Percentiles rank a stretch among this genome's conserved stretches.
These are phyloP conservation scores for Pachyuromys duprasi DNA, from an alignment of 2,797 vertebrate genomes.

Conservation along the genomic window DNA sequence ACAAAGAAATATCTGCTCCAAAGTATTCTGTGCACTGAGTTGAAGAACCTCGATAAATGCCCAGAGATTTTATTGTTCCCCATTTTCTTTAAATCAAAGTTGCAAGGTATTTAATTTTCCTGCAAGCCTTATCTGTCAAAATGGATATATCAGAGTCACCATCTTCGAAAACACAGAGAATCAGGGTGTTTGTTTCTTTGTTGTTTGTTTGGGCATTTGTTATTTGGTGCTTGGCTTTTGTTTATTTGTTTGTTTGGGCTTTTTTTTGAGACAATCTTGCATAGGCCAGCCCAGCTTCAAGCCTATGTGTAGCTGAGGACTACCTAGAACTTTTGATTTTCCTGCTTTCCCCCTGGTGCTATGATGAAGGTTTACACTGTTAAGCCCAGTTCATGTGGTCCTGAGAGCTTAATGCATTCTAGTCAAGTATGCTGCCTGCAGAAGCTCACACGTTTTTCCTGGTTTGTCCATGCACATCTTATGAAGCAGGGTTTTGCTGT, in stretches of 20 bases:
- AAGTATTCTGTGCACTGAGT: background rate
- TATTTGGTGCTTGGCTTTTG: background rate
- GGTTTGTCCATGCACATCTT: background rate
- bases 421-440: no score
- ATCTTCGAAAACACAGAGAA: background rate
- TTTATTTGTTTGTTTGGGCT: background rate
- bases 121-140: background rate
- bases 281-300: background rate
- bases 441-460: background rate
- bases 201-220: background rate
- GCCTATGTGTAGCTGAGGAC: background rate
- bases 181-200: background rate
- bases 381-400: no score
- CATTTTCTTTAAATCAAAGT: conserved; percentile 13
- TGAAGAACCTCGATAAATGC: background rate
- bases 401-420: no score
- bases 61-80: background rate
- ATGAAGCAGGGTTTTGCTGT: background rate
- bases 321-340: background rate
- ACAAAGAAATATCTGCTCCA: background rate
- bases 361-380: background rate
- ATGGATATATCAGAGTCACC: background rate
- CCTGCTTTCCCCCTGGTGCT: background rate
- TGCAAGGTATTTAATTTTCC: background rate
- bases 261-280: background rate